Evolutionary conservation across 92 coral and sea anemone genomes (phyloP).

Genomic region (Plumapathes pennacea): DNA sequence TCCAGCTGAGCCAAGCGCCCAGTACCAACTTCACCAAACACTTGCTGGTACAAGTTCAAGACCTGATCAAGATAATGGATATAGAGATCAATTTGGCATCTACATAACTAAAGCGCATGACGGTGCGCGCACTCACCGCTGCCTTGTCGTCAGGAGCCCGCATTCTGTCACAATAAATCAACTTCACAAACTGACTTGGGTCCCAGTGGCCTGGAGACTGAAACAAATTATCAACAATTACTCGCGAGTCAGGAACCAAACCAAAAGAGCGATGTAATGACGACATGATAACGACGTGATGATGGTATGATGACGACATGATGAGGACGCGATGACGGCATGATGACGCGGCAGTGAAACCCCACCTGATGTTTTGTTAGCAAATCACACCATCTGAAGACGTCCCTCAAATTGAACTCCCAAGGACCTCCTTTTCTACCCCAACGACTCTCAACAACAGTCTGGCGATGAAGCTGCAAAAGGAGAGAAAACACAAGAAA

Average conservation of each 20-base stretch:
- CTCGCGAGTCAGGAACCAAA: no score
- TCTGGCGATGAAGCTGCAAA: slow-evolving; percentile 66
- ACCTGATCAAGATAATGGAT: slow-evolving; percentile 7
- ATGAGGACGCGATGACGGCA: no score
- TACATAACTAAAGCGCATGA: neutral
- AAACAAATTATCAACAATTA: neutral
- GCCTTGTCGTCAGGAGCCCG: slow-evolving; percentile 67
- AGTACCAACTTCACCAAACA: slow-evolving; percentile 7
- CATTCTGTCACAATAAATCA: slow-evolving; percentile 93
- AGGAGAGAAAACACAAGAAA: neutral
- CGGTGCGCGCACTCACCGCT: slow-evolving; percentile 42
- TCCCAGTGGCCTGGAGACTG: slow-evolving; percentile 63
- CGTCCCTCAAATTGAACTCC: slow-evolving; percentile 95
- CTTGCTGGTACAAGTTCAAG: slow-evolving; percentile 29
- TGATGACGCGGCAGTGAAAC: no score
- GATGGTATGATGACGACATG: no score
- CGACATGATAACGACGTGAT: no score
- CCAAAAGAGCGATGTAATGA: no score
- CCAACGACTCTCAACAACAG: slow-evolving; percentile 69
- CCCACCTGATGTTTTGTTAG: slow-evolving; percentile 72
- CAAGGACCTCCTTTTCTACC: slow-evolving; percentile 89
- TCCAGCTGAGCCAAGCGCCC: no score
- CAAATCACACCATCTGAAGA: slow-evolving; percentile 97
- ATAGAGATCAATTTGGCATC: neutral
- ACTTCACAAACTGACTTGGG: slow-evolving; percentile 76